Evolutionary conservation across 2,113 vertebrate genomes (phyloP).

Genomic region (Sitta europaea): DNA sequence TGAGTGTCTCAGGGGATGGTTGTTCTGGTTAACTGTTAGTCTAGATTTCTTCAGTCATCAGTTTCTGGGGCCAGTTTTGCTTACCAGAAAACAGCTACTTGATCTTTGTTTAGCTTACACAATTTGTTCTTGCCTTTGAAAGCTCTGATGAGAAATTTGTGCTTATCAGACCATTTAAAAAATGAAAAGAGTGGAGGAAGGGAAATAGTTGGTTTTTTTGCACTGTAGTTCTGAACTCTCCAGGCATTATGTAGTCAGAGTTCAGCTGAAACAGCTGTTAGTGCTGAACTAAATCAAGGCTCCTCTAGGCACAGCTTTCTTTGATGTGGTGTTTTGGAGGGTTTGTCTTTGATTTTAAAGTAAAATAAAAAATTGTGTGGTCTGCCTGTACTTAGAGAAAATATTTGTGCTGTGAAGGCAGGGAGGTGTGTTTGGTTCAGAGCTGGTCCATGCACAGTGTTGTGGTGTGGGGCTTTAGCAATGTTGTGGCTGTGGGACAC

Average conservation of each 20-base stretch:
- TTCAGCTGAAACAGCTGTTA: neutral
- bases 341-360: neutral
- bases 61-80: neutral
- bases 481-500: neutral
- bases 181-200: neutral
- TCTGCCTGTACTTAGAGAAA: neutral
- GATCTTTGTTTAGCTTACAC: neutral
- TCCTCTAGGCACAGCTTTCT: neutral
- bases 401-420: neutral
- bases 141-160: neutral
- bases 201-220: neutral
- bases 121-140: neutral
- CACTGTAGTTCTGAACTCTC: neutral
- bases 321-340: neutral
- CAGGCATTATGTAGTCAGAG: neutral
- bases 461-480: neutral
- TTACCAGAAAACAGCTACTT: neutral
- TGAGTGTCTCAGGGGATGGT: neutral
- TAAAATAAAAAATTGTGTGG: neutral
- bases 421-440: neutral
- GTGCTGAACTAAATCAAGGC: neutral
- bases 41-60: neutral
- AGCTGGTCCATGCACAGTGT: neutral
- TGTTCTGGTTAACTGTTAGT: neutral
- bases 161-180: neutral